phyloP scores from a whole-genome alignment of 1,140 invertebrate genomes.

The Amphibalanus amphitrite region DNA sequence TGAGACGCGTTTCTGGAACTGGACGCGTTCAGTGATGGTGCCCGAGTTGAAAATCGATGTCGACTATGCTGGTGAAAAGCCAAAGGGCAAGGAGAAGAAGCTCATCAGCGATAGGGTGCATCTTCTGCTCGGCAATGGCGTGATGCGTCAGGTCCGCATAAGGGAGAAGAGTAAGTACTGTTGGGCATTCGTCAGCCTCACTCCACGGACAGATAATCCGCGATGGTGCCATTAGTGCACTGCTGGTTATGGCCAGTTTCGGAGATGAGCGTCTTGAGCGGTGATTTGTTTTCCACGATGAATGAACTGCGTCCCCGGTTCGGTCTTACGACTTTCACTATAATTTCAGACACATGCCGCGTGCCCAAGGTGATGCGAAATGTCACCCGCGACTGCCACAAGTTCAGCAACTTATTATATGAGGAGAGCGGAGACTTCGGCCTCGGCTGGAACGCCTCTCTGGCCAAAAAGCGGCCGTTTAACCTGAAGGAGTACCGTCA shows the following conservation, averaged over 20 bases:
- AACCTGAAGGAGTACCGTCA: conserved; percentile 4
- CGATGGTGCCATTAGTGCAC: too few relatives aligned
- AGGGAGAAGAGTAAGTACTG: conserved; percentile 7
- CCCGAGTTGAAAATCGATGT: conserved; percentile 6
- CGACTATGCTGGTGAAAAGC: conserved; percentile 5
- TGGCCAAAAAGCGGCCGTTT: neutral
- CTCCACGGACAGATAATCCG: too few relatives aligned
- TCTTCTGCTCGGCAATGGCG: conserved; percentile 36
- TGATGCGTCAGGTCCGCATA: conserved; percentile 31
- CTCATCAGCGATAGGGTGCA: conserved; percentile 31
- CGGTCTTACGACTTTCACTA: too few relatives aligned
- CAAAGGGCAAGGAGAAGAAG: neutral
- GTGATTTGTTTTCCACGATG: too few relatives aligned
- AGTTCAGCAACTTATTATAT: neutral
- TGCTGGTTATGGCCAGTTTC: too few relatives aligned
- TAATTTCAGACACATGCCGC: conserved; percentile 4
- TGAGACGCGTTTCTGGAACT: conserved; percentile 7
- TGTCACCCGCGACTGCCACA: conserved; percentile 5
- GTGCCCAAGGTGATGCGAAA: conserved; percentile 6
- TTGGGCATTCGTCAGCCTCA: too few relatives aligned
- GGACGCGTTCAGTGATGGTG: conserved; percentile 7
- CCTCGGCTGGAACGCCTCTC: conserved; percentile 7
- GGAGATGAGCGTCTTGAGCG: too few relatives aligned
- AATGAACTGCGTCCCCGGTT: too few relatives aligned
- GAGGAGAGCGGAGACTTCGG: conserved; percentile 8